Evolutionary conservation across 1,140 invertebrate genomes (phyloP).

Genomic region (Telenomus remus): DNA sequence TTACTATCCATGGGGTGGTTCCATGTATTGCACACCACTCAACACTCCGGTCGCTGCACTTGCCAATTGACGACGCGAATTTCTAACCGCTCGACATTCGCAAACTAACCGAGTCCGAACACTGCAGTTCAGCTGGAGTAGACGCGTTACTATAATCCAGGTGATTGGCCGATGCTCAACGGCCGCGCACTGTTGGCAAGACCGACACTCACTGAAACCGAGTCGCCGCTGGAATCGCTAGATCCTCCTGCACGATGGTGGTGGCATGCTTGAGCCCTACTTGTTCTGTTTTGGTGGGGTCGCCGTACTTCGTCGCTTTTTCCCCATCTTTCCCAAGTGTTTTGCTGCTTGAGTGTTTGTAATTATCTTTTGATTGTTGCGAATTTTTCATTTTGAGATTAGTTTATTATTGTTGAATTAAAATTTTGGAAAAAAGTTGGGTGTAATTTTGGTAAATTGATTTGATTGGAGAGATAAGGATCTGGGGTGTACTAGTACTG

Average conservation of each 20-base stretch:
- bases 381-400: no score
- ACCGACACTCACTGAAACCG: conserved; percentile 61
- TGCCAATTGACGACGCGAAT: not conserved
- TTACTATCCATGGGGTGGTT: conserved; percentile 74
- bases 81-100: not conserved
- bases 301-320: no score
- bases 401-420: no score
- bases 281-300: no score
- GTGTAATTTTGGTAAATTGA: no score
- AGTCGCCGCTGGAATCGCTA: conserved; percentile 30
- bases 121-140: not conserved
- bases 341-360: no score
- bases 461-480: no score
- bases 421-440: no score
- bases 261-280: conserved; percentile 27
- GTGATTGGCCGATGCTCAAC: conserved; percentile 33
- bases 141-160: conserved; percentile 17
- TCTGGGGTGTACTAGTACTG: no score
- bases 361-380: no score
- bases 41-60: conserved; percentile 50
- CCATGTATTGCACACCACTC: conserved; percentile 66
- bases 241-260: conserved; percentile 47
- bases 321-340: no score
- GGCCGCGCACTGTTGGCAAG: conserved; percentile 56
- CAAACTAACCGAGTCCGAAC: conserved; percentile 16